Evolutionary conservation across 1,140 invertebrate genomes (phyloP).

Genomic region (Anoplophora glabripennis): DNA sequence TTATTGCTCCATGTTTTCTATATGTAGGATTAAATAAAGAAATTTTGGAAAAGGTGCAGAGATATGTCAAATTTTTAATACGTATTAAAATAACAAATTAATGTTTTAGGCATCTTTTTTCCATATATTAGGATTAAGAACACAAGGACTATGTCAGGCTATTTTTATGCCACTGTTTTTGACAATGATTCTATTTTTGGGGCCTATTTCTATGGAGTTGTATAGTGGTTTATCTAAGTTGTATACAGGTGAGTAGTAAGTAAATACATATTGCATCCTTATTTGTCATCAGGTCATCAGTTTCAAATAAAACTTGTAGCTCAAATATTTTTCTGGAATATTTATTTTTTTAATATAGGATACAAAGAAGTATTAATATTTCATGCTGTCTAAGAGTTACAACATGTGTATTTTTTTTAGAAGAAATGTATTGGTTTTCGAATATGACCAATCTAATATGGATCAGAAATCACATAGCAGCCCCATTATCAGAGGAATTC

Average conservation of each 20-base stretch:
- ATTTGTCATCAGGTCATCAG: no score
- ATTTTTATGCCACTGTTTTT: conserved; percentile 72
- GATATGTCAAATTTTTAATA: conserved; percentile 3
- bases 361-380: conserved; percentile 1
- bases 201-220: conserved; percentile 72
- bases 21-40: conserved; percentile 65
- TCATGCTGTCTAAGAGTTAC: no score
- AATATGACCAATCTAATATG: conserved; percentile 68
- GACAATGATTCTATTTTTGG: conserved; percentile 82
- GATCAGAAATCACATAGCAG: conserved; percentile 86
- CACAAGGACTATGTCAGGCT: conserved; percentile 70
- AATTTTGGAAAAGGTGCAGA: conserved; percentile 56
- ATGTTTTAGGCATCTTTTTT: conserved; percentile 60
- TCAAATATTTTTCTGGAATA: no score
- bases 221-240: conserved; percentile 66
- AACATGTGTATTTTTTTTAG: conserved; percentile 20
- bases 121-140: conserved; percentile 74
- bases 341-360: no score
- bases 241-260: conserved; percentile 60
- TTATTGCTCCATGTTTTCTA: conserved; percentile 74
- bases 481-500: conserved; percentile 92
- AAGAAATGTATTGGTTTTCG: conserved; percentile 31
- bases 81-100: background rate
- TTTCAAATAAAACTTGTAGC: no score
- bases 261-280: no score